Evolutionary conservation across 2,113 vertebrate genomes (phyloP).

Genomic region (Aegithalos caudatus): DNA sequence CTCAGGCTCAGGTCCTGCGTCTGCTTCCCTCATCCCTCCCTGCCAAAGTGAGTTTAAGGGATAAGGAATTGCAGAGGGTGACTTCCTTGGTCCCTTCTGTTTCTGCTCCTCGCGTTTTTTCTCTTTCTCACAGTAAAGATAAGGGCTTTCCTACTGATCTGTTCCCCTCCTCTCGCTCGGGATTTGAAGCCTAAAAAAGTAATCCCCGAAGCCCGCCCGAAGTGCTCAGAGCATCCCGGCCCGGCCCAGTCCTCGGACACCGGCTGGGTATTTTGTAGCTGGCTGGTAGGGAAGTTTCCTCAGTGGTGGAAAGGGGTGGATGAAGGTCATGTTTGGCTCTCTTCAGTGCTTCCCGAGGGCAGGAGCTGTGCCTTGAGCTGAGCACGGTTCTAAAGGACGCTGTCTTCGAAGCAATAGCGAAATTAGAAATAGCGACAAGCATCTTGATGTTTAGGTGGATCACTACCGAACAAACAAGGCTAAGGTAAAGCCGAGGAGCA

Average conservation of each 20-base stretch:
- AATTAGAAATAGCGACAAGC: not conserved
- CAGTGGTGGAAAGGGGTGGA: not conserved
- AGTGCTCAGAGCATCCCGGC: not conserved
- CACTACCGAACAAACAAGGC: not conserved
- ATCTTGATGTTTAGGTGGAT: not conserved
- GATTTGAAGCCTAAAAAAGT: not conserved
- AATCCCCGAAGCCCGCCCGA: not conserved
- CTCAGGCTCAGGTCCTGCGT: not conserved
- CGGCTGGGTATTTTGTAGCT: not conserved
- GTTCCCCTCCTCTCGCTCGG: rapidly evolving
- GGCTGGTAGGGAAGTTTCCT: not conserved
- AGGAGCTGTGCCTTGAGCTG: not conserved
- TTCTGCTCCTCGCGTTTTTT: not conserved
- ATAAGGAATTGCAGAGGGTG: not conserved
- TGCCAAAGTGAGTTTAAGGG: not conserved
- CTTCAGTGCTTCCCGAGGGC: not conserved
- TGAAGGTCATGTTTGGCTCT: not conserved
- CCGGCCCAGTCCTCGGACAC: not conserved
- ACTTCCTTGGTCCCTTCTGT: not conserved
- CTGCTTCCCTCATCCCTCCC: not conserved
- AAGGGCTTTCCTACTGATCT: not conserved
- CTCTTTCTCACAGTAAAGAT: not conserved
- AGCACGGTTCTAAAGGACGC: not conserved
- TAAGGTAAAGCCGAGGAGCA: not conserved
- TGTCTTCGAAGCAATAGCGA: not conserved